Evolutionary conservation across 2,113 vertebrate genomes (phyloP), one percentile per base, ranked within the genome.

Genomic region (Brachyistius frenatus): DNA sequence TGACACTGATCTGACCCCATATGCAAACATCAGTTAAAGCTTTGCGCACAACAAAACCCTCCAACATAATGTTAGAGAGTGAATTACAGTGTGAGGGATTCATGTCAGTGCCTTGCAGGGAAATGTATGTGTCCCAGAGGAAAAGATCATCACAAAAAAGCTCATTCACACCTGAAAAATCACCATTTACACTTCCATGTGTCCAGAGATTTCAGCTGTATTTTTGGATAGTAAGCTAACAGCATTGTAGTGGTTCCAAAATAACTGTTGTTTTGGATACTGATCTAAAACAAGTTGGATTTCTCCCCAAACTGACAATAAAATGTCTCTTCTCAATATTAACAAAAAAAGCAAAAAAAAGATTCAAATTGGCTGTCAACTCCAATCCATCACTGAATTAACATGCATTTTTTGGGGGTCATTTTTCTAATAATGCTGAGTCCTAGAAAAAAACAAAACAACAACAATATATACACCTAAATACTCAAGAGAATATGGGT

Each of bases 121-220:
- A 23, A 23, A 44, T 56, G 23, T 61, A 47, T 30, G 37, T 4
- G 3, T 52, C 35, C 16, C 64, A 16, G 53, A 23, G 41, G 36
- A 61, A 46, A 56, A 53, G 33, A 23, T 33, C 16, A 49, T 76
- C 50, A 56, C 49, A 57, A 37, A 66, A 68, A 83, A 76, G 69
- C 11, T 49, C 67, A 88, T 88, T 85, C 73, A 55, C 80, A 84
- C 74, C 77, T 76, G 32, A 66, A 60, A 74, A 69, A 70, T 3
- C 53, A 44, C 30, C n/a, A 85, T 85, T 87, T 75, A 66, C 82
- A 76, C 79, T 71, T 63, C 11, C 63, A 36, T 30, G 73, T 77
- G 50, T 62, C 78, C 58, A 66, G 76, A 75, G 69, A 81, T 41
- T 30, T 14, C 44, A 30, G 33, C n/a, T 85, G 50, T 36, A 9